Evolutionary conservation across 2,888 invertebrate species (phyloP).

Genomic region (Andrena praecox): DNA sequence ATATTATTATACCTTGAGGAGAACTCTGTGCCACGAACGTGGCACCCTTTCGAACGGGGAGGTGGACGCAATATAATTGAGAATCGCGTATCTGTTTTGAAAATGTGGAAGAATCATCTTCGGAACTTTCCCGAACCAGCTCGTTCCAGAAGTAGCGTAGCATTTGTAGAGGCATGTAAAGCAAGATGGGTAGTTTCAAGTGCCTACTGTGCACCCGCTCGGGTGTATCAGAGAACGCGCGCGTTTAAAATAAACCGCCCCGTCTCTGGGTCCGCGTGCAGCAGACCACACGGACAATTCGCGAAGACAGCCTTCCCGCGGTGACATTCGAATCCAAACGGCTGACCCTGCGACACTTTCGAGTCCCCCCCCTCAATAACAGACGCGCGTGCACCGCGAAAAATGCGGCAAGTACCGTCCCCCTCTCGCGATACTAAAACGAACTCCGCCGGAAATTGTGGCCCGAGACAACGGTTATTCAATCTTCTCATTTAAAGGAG

Average conservation of each 20-base stretch:
- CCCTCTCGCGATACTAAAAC: neutral
- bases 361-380: neutral
- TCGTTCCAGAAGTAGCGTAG: no score
- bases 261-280: neutral
- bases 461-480: slow-evolving; percentile 26
- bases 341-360: slow-evolving; percentile 50
- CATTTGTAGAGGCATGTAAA: neutral
- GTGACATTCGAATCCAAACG: slow-evolving; percentile 28
- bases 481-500: slow-evolving; percentile 14
- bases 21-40: neutral
- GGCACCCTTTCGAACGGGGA: neutral
- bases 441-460: slow-evolving; percentile 34
- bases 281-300: neutral
- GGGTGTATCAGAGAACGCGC: slow-evolving; percentile 11
- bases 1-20: neutral
- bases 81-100: no score
- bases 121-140: no score
- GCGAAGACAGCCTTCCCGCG: slow-evolving; percentile 11
- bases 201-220: neutral
- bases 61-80: no score
- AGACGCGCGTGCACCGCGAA: neutral
- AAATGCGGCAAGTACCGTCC: slow-evolving; percentile 11
- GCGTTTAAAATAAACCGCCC: slow-evolving; percentile 46
- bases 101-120: no score
- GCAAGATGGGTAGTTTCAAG: neutral